These are phyloP conservation scores for Sminthurinus aureus DNA, from an alignment of 2,888 invertebrate species.

Conservation along the genomic window DNA sequence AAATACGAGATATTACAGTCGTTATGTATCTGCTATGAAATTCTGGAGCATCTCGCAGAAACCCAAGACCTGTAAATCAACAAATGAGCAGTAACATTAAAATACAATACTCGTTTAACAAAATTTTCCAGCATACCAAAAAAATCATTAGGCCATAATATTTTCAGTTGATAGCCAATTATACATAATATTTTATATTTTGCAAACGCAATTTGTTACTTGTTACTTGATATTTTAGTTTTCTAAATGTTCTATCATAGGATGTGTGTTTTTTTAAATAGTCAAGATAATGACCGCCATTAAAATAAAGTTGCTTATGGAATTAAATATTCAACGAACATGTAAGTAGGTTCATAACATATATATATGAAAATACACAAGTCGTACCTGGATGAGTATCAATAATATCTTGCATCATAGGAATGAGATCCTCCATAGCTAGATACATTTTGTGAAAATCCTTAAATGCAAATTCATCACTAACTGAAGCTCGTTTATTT, in stretches of 20 bases:
- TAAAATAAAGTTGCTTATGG: too few species aligned
- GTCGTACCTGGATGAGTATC: slow-evolving; percentile 90
- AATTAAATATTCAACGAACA: too few species aligned
- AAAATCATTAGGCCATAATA: background rate
- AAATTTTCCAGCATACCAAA: too few species aligned
- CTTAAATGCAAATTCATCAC: slow-evolving; percentile 35
- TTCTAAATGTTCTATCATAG: too few species aligned
- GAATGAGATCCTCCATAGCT: slow-evolving; percentile 80
- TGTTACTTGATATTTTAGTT: too few species aligned
- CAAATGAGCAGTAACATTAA: too few species aligned
- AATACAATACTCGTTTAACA: background rate
- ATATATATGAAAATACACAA: background rate
- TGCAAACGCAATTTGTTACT: too few species aligned
- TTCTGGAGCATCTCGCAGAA: slow-evolving; percentile 96
- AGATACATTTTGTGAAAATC: slow-evolving; percentile 58
- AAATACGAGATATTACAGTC: slow-evolving; percentile 72
- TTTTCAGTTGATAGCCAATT: background rate
- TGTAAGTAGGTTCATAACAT: too few species aligned
- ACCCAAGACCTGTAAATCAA: slow-evolving; percentile 71
- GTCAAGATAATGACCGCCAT: too few species aligned
- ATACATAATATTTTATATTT: background rate
- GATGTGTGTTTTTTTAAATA: too few species aligned
- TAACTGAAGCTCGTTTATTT: slow-evolving; percentile 23
- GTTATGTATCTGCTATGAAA: slow-evolving; percentile 99
- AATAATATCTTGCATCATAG: slow-evolving; percentile 95